Evolutionary conservation across 2,888 invertebrate genomes (phyloP), one percentile per base, ranked within the genome.

Genomic region (Leucophora obtusa): DNA sequence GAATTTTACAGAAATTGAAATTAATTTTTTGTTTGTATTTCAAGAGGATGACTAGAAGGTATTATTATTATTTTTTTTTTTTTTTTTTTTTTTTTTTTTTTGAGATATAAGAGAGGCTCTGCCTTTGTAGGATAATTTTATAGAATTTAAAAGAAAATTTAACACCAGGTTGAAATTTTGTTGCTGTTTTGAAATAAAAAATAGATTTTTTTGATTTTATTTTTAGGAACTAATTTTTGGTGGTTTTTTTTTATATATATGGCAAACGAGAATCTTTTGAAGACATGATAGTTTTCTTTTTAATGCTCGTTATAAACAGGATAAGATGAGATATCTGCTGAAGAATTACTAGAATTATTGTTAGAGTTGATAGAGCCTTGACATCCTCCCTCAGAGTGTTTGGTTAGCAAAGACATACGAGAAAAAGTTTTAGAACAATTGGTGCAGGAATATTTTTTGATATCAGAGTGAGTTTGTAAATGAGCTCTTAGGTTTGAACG

Each of bases 361-460:
- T 78, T 73, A 66, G 81, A 81, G 65, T 78, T 83, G 53, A 82
- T 17, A 14, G 71, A 82, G 10, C 92, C 93, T 0, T 94, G 94
- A 86, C 97, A 97, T 0, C 97, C 97, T 58, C 96, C 95, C 86
- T 97, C 97, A 81, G 95, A 93, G 91, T 99, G 99, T 90, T 99
- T 99, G 85, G 96, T 95, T 83, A 99, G 92, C 82, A 99, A 91
- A 0, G 98, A 98, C 98, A 98, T 98, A 82, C 98, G 92, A 70
- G 98, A 98, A 91, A 99, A 99, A 11, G 98, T 98, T 90, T 98
- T 98, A 84, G 95, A 95, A 91, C 99, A 99, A 18, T 94, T 93
- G 33, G 94, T 92, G 90, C 99, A 99, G 65, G 97, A 96, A 91
- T 99, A 99, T 90, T 98, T 98, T 91, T 99, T 99, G 15, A 98